Base-by-base conservation (phyloP, 2,888 invertebrate species). In the Neuroscelio doddi region DNA sequence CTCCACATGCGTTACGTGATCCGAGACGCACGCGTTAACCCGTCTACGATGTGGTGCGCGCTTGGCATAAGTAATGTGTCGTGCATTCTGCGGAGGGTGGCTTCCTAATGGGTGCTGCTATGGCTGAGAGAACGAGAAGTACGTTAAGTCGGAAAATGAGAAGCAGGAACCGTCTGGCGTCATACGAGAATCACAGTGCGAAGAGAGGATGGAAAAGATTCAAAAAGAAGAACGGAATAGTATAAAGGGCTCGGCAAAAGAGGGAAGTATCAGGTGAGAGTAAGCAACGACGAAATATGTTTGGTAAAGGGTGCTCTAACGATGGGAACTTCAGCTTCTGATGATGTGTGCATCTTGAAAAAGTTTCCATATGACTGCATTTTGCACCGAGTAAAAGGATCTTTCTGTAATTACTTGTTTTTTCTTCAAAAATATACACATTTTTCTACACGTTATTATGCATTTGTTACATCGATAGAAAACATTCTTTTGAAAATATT, bases 1-100 rank as follows among this genome's bases (percentile, higher is more conserved):
- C 56, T 27, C 38, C 32, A 51, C 53, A 55, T 49, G 49, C 52
- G 41, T 56, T 56, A 52, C 58, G 58, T 56, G 62, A 68, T 64
- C 64, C 62, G 45, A 62, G 63, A 66, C 55, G 53, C 64, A 63
- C 59, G 63, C 65, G 59, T 66, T 69, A 66, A 69, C 55, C 63
- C 63, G 63, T 69, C 68, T 42, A 53, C 52, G 46, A 36, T 53
- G 46, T 36, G 51, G 17, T 36, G 50, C 51, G 45, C 42, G 58
- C 38, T 16, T 36, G 44, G 58, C 58, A 58, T 58, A 51, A 50
- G 51, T 58, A 58, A 58, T 58, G 39, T 29, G 32, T 21, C 15
- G 5, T 42, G 12, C 21, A 34, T 30, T 32, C 34, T 10, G 42
- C 2, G 10, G 16, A 17, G 36, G 21, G 30, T 45, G 17, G 14